Evolutionary conservation across 2,888 invertebrate genomes (phyloP).

Genomic region (Argynnis bischoffii): DNA sequence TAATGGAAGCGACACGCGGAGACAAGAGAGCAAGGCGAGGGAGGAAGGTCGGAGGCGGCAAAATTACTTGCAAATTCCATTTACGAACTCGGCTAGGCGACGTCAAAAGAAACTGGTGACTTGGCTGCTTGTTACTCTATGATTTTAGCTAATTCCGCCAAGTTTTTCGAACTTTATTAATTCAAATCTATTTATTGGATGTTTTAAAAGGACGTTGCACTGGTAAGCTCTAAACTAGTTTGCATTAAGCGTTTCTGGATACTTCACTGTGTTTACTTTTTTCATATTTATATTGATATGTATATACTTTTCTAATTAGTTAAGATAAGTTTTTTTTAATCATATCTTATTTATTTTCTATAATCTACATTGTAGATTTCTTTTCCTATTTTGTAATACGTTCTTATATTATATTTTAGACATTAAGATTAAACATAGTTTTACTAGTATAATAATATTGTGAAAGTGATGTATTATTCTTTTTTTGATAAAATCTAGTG

Average conservation of each 20-base stretch:
- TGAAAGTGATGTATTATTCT: no score
- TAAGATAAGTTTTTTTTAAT: background rate
- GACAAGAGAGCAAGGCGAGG: conserved; percentile 75
- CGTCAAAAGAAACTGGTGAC: conserved; percentile 64
- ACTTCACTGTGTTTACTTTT: no score
- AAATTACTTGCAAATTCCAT: conserved; percentile 83
- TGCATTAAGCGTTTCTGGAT: no score
- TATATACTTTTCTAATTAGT: background rate
- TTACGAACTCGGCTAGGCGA: conserved; percentile 73
- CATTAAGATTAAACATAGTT: no score
- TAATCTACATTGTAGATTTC: no score
- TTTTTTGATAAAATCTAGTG: no score
- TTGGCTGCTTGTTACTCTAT: conserved; percentile 36
- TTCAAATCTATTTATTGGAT: conserved; percentile 4
- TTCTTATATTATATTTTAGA: no score
- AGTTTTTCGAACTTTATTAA: conserved; percentile 14
- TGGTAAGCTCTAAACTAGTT: no score
- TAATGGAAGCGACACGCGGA: conserved; percentile 81
- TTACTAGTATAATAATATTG: no score
- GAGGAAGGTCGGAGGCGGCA: conserved; percentile 55
- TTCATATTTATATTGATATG: background rate
- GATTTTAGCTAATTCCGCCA: conserved; percentile 34
- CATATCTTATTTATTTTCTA: no score
- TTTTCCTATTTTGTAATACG: no score
- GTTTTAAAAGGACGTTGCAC: background rate